Evolutionary conservation across 2,797 vertebrate genomes (phyloP), one percentile per base, ranked within the genome.

Genomic region (Aeoliscus strigatus): DNA sequence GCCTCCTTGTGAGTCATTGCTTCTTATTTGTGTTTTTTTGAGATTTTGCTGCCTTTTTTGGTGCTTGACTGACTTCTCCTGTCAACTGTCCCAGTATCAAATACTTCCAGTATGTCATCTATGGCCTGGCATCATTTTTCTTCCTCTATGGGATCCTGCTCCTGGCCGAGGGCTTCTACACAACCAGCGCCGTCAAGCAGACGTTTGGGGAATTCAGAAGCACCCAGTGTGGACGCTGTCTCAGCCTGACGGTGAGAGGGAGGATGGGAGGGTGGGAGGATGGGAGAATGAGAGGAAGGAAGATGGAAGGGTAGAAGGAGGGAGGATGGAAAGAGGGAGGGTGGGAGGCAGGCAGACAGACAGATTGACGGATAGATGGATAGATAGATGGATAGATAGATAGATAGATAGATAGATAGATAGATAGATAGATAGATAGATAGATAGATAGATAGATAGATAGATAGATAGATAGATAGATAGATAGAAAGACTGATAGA

Each of bases 91-190:
- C 35, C 78, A 99, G 96, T 75, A 91, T 98, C 75, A 91, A 94
- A 48, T 93, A 91, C 58, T 94, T 97, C 88, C 95, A 98, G 85
- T 99, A 92, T 10, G 87, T 94, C 77, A 97, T 99, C 89, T 99
- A 98, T 10, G 96, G 96, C 62, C 91, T 93, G 65, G 96, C 96
- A 17, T 90, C 93, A 10, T 97, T 97, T 89, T 99, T 99, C 90
- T 99, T 98, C 90, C 91, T 99, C 73, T 98, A 92, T 7, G 94
- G 96, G 52, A 89, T 97, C 66, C 86, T 98, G 81, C 86, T 99
- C 70, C 79, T 99, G 86, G 94, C 96, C 5, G 94, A 99, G 86
- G 96, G 96, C 27, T 99, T 99, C 88, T 99, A 98, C 87, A 91
- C 94, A 78, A 97, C 96, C 0, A 93, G 94, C 0, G 95, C 96